These are phyloP conservation scores for Falco rusticolus DNA, from an alignment of 2,797 vertebrate species.

Conservation along the genomic window DNA sequence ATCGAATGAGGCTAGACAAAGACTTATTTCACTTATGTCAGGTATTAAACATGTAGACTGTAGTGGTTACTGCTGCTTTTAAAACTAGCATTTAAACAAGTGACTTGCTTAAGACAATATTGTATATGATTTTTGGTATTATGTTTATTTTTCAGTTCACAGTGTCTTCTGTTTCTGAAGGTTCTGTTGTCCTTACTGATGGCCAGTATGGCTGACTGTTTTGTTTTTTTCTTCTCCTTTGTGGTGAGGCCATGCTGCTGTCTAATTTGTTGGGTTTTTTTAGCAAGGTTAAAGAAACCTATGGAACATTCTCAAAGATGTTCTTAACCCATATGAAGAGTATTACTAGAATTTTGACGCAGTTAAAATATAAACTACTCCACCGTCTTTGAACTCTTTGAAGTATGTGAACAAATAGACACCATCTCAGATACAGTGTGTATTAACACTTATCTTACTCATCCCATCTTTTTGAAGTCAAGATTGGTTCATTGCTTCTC, in stretches of 20 bases:
- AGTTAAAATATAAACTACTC: background rate
- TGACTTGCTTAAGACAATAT: background rate
- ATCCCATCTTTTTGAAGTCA: background rate
- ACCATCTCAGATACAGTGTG: background rate
- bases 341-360: background rate
- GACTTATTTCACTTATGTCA: constrained; percentile 98
- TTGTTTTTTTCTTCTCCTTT: background rate
- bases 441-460: background rate
- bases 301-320: background rate
- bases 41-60: constrained; percentile 75
- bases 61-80: background rate
- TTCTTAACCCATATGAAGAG: background rate
- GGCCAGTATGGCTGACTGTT: background rate
- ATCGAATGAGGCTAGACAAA: constrained; percentile 96
- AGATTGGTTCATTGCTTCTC: background rate
- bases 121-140: background rate
- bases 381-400: background rate
- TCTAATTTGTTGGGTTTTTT: background rate
- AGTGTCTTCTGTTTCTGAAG: background rate
- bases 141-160: background rate
- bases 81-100: background rate
- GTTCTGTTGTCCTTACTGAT: background rate
- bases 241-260: background rate
- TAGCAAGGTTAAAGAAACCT: background rate
- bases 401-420: background rate